Base-by-base conservation (phyloP, 2,888 invertebrate genomes). In the Drosophila nr. medialis region DNA sequence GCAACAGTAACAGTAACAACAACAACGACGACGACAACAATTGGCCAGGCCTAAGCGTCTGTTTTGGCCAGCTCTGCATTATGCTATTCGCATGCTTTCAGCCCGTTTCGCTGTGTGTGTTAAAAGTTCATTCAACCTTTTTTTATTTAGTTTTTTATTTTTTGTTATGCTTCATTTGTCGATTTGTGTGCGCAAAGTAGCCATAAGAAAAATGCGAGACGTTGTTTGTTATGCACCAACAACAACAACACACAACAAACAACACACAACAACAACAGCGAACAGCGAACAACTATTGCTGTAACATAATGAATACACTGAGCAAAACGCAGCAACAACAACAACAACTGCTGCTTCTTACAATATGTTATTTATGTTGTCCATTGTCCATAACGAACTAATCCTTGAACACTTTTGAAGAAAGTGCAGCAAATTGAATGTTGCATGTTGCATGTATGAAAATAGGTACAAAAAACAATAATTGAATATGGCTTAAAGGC, bases 91-190 rank as follows among this genome's bases (percentile, higher is more conserved):
- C 58, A 58, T 76, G 66, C 55, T 27, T 18, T 66, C 62, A 34
- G 49, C 29, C 49, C 51, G 30, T 29, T 64, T 54, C 63, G 54
- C 21, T 27, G 61, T 80, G 67, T 86, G 29, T 45, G 21, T 24
- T 8, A 75, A 86, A 83, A 79, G 85, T 85, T 88, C 85, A 88
- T 83, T 89, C 77, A 86, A 86, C 85, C 60, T 71, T 77, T 42
- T 38, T 18, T 42, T n/a, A n/a, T 40, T 40, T n/a, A n/a, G 21
- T 42, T 21, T 45, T 45, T 13, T 21, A 21, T 24, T 45, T 45
- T 45, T 45, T 45, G 45, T 38, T 76, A 80, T 86, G 86, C 81
- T 86, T 86, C 84, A 80, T 89, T 89, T 80, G 86, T 70, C 65
- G 70, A 76, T 76, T 77, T 72, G 72, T 80, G 72, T 72, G 72